A percentile compares a stretch with the other conserved stretches of the same genome.
Conservation (phyloP, 2,797 vertebrate species). For the Carapus acus region DNA sequence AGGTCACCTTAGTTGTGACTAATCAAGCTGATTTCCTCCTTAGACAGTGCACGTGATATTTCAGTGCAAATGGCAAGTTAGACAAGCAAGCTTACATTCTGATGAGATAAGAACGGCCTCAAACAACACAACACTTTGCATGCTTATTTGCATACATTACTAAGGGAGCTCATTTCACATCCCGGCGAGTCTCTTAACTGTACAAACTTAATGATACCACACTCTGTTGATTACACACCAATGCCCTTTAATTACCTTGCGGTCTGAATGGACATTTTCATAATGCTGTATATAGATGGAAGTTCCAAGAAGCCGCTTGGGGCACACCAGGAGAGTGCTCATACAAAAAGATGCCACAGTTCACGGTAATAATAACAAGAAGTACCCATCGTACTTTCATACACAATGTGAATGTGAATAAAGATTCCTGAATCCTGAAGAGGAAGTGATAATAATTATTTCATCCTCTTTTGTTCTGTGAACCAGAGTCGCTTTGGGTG, state of each 20-base stretch:
- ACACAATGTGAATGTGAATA: no score
- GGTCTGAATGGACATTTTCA: conserved; percentile 27
- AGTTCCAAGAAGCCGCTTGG: conserved; percentile 16
- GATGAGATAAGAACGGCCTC: no score
- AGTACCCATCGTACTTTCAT: no score
- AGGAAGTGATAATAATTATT: background rate
- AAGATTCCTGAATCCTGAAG: no score
- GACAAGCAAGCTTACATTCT: no score
- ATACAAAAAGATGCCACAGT: conserved; percentile 13
- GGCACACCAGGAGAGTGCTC: conserved; percentile 2
- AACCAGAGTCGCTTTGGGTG: background rate
- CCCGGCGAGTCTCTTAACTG: background rate
- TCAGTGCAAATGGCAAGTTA: no score
- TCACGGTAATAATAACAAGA: no score
- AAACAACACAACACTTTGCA: background rate
- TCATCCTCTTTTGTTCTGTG: background rate
- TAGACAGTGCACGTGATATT: no score
- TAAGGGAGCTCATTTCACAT: background rate
- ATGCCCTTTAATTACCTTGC: conserved; percentile 4
- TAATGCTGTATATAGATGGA: conserved; percentile 14
- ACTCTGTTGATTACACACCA: conserved; percentile 6
- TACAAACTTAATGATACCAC: background rate
- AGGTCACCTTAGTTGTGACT: no score
- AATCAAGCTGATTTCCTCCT: no score
- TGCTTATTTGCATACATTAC: conserved; percentile 1